Base-by-base conservation (phyloP, 2,113 vertebrate species). In the Gymnocephalus cernua region DNA sequence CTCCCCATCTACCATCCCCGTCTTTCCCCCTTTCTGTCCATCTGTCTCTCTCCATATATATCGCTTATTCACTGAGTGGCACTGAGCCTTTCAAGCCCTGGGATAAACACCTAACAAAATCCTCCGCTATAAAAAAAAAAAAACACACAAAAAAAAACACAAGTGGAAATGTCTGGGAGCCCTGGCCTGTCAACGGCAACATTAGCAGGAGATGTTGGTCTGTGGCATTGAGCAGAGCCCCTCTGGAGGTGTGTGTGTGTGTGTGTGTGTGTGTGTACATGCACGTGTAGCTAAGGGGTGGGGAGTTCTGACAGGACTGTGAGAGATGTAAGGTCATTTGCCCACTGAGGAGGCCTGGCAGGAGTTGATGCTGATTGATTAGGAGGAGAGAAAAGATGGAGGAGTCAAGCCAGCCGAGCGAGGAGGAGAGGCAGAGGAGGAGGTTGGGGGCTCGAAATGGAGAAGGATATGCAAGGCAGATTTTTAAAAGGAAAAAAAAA, bases 281-380 rank as follows among this genome's bases (percentile, higher is more conserved):
- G 41, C n/a, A 62, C 15, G 23, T 77, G 57, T 67, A 61, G 63
- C 61, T 83, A 72, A 74, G 48, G 59, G 79, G 47, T 68, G 73
- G 83, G 64, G 82, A 74, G 79, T 63, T 86, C 69, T 89, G 89
- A 92, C 90, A 86, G 86, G 75, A 67, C 85, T 84, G 77, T 90
- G 89, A 91, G 81, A 89, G 83, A 91, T 90, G 86, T 86, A 77
- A 84, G 91, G 89, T 88, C 83, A 79, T 92, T 91, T 88, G 86
- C 65, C 86, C 85, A 84, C 83, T 90, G 86, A 91, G 88, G 88
- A 88, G 88, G 78, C 72, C 83, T 89, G 88, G 86, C 84, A 90
- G 84, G 76, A 89, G 85, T 9, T 91, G 89, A 92, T 87, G 81
- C 87, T 89, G 93, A 93, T 91, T 87, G 90, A 93, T 93, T 88